Conservation (phyloP, 2,797 vertebrate species). For the Poeciliopsis infans region DNA sequence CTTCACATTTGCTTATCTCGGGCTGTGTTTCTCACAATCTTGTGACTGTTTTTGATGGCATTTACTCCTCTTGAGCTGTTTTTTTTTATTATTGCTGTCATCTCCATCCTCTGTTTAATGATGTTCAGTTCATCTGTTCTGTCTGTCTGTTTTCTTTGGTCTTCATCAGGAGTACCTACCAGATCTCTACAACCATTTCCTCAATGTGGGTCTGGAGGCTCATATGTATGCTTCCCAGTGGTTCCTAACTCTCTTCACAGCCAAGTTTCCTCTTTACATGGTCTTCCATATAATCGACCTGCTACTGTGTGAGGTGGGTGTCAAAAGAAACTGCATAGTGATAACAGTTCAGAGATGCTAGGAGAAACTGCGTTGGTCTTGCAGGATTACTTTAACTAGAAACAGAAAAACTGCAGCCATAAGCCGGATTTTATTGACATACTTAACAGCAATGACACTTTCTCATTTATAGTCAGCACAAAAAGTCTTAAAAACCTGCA, state of each 20-base stretch:
- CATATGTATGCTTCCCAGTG: slow-evolving; percentile 99
- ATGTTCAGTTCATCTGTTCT: neutral
- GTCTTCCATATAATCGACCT: slow-evolving; percentile 99
- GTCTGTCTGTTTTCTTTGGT: slow-evolving; percentile 2
- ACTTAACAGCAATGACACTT: neutral
- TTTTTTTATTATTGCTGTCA: neutral
- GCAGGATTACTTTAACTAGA: neutral
- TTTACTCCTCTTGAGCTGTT: neutral
- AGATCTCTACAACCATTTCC: slow-evolving; percentile 95
- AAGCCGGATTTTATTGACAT: neutral
- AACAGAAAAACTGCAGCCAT: neutral
- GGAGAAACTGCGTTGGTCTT: neutral
- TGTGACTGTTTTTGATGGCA: neutral
- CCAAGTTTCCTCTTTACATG: slow-evolving; percentile 99
- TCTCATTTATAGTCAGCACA: neutral
- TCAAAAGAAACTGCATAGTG: neutral
- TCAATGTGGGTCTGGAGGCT: slow-evolving; percentile 96
- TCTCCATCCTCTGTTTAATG: neutral
- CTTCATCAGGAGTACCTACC: slow-evolving; percentile 91
- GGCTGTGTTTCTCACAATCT: neutral
- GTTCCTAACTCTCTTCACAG: slow-evolving; percentile 99
- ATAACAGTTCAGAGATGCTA: neutral
- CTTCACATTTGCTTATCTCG: neutral
- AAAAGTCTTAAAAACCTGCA: neutral
- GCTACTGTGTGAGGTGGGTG: slow-evolving; percentile 93